Conservation (phyloP, 2,113 vertebrate genomes). For the Sphaerodactylus townsendi region DNA sequence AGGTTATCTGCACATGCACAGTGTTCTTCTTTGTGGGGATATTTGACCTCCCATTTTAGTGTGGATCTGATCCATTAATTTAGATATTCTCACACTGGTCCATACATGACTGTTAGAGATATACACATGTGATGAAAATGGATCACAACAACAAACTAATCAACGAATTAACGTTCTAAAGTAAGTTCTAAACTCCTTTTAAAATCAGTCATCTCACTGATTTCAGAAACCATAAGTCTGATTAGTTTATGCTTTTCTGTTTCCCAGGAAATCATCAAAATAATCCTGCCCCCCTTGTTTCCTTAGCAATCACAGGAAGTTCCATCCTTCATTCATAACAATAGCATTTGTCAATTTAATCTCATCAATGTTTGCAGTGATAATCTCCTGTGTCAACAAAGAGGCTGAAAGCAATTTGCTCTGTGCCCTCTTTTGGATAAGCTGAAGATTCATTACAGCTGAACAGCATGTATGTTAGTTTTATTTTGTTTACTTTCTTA, state of each 20-base stretch:
- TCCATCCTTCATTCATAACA: constrained; percentile 26
- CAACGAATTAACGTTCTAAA: neutral
- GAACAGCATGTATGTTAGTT: neutral
- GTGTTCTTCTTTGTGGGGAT: no score
- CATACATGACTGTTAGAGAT: no score
- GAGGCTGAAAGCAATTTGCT: constrained; percentile 17
- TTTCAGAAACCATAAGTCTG: neutral
- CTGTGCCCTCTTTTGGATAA: neutral
- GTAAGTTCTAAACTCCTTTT: neutral
- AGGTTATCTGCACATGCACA: no score
- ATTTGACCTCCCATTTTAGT: no score
- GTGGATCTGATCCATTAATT: no score
- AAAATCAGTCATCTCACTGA: neutral
- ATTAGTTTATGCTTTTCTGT: constrained; percentile 15
- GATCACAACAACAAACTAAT: neutral
- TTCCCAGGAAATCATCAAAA: neutral
- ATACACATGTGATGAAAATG: neutral
- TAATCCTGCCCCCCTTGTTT: constrained; percentile 25
- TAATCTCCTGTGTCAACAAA: constrained; percentile 30
- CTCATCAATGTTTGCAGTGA: constrained; percentile 16
- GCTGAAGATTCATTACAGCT: constrained; percentile 3
- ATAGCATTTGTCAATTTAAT: constrained; percentile 37
- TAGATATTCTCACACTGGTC: no score
- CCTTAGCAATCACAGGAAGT: constrained; percentile 20
- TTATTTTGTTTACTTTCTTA: neutral